These are phyloP conservation scores for Elachura formosa DNA, from an alignment of 2,113 vertebrate genomes.

Conservation along the genomic window DNA sequence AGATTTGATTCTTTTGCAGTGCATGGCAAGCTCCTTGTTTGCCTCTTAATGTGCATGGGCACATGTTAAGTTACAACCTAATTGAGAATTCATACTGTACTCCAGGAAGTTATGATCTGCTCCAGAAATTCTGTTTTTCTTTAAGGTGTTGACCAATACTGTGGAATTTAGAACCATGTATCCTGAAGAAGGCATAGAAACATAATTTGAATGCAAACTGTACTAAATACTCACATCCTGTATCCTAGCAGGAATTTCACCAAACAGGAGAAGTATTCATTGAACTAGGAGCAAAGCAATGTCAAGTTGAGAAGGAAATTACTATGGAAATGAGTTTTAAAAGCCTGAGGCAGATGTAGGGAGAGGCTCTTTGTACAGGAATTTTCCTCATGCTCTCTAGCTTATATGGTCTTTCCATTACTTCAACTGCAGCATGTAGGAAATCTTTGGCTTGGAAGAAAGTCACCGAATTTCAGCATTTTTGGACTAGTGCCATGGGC, in stretches of 20 bases:
- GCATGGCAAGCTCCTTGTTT: neutral
- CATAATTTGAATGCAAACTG: slow-evolving; percentile 32
- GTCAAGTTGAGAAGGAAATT: slow-evolving; percentile 61
- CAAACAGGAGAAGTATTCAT: slow-evolving; percentile 54
- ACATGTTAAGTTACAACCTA: neutral
- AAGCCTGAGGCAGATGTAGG: slow-evolving; percentile 49
- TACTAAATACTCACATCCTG: slow-evolving; percentile 42
- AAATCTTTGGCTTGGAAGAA: neutral
- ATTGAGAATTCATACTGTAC: neutral
- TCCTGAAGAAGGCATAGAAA: slow-evolving; percentile 28
- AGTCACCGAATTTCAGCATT: neutral
- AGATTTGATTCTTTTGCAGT: neutral
- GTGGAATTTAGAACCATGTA: slow-evolving; percentile 25
- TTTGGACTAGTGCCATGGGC: neutral
- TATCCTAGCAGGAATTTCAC: slow-evolving; percentile 55
- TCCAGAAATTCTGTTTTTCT: slow-evolving; percentile 17
- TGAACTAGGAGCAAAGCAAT: slow-evolving; percentile 47
- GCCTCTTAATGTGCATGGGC: neutral
- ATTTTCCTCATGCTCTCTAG: slow-evolving; percentile 4
- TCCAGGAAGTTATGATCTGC: neutral
- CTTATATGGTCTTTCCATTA: slow-evolving; percentile 22
- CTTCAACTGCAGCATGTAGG: neutral
- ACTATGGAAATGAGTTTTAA: slow-evolving; percentile 61
- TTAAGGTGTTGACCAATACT: slow-evolving; percentile 33
- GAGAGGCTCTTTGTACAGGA: slow-evolving; percentile 30